Base-by-base conservation (phyloP, 37 sponge, comb jelly and placozoan species). In the Aphrocallistes beatrix region DNA sequence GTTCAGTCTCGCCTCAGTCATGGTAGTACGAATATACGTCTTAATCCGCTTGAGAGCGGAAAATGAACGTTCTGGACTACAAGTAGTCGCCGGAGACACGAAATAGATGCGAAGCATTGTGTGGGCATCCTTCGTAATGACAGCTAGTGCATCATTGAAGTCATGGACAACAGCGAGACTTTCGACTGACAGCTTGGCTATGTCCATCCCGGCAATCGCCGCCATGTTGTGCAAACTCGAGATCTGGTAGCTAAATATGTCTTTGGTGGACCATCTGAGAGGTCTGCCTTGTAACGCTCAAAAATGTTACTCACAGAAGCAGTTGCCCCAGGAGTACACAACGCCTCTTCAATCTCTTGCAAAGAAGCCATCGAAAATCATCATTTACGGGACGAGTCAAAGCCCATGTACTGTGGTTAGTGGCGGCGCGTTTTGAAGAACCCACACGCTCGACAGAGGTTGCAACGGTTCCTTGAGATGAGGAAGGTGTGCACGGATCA, bases 321-420 rank as follows among this genome's bases (percentile, higher is more conserved):
- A 30, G 8, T 60, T 30, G 75, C 75, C 75, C 75, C 75, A 60
- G 75, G 75, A 25, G 75, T 60, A 30, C 75, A 60, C 75, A 60
- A 60, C 75, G 75, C 75, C 75, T 60, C 75, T 60, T 60, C 75
- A 60, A 60, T 60, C n/a, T 28, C 75, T 30, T 60, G 75, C 75
- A 60, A 28, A 30, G 45, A 60, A 60, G 28, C 3, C 75, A 60
- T 28, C 75, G 75, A 60, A 60, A 60, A 30, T 60, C 75, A 60
- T 60, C 75, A 60, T 19, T 60, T 60, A 25, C 75, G 34, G 75
- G 75, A 60, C 75, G 75, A 6, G 75, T 60, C 75, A 60, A 60
- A 60, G 25, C 75, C 75, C 75, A 60, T 19, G 21, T 30, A 30
- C 34, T 60, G 75, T 60, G 75, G 75, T 60, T 60, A 60, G 75